Percentiles rank a stretch among this genome's conserved stretches.
Conservation (phyloP, 2,888 invertebrate genomes). For the Ormyrus thymus region DNA sequence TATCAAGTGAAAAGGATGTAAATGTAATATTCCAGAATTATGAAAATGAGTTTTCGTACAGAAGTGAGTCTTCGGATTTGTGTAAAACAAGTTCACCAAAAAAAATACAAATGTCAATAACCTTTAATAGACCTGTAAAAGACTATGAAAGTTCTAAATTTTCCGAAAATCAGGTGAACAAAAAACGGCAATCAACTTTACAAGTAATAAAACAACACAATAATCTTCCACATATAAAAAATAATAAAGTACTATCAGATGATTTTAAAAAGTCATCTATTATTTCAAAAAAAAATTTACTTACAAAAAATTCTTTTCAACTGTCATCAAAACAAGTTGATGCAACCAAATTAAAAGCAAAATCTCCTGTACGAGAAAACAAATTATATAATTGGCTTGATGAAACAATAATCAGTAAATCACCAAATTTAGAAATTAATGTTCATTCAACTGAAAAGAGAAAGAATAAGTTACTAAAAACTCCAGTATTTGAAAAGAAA, state of each 20-base stretch:
- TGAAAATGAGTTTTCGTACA: slow-evolving; percentile 18
- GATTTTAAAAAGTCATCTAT: slow-evolving; percentile 25
- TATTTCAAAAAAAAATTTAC: slow-evolving; percentile 27
- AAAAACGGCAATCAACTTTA: slow-evolving; percentile 32
- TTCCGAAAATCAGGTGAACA: neutral
- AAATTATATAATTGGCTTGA: slow-evolving; percentile 51
- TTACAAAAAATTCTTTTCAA: neutral
- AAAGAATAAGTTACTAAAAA: slow-evolving; percentile 19
- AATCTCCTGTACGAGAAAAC: slow-evolving; percentile 24
- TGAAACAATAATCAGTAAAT: slow-evolving; percentile 67
- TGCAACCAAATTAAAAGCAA: slow-evolving; percentile 1
- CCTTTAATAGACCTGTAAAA: slow-evolving; percentile 47
- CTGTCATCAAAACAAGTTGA: slow-evolving; percentile 17
- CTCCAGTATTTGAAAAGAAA: slow-evolving; percentile 32
- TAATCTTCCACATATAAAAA: slow-evolving; percentile 46
- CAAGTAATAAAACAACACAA: slow-evolving; percentile 48
- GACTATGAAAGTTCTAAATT: slow-evolving; percentile 13
- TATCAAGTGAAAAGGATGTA: slow-evolving; percentile 57
- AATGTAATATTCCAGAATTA: slow-evolving; percentile 13
- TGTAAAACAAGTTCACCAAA: slow-evolving; percentile 33
- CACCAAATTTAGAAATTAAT: slow-evolving; percentile 64
- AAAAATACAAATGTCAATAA: slow-evolving; percentile 47
- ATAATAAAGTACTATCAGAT: slow-evolving; percentile 28
- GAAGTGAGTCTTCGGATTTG: slow-evolving; percentile 13
- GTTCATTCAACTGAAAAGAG: slow-evolving; percentile 1